These are phyloP conservation scores for Ostrea edulis DNA, from an alignment of 1,140 invertebrate genomes.

Conservation along the genomic window DNA sequence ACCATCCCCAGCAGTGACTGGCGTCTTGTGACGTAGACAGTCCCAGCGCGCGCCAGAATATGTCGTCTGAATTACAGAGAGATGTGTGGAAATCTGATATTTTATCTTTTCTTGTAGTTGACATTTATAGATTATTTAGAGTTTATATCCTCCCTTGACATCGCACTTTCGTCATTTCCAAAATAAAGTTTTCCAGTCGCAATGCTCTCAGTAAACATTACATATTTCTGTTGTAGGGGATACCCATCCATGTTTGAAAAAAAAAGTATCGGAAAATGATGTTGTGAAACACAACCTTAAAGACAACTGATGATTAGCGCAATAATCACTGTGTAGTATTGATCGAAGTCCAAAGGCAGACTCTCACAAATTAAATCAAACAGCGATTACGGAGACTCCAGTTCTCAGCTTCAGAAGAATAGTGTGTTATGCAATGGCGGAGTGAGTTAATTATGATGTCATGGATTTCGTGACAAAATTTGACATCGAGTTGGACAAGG, in stretches of 20 bases:
- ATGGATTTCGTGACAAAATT: slow-evolving; percentile 91
- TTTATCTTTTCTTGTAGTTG: slow-evolving; percentile 26
- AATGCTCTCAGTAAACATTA: background rate
- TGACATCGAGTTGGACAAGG: slow-evolving; percentile 88
- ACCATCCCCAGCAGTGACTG: background rate
- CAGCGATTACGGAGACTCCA: background rate
- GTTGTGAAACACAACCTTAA: background rate
- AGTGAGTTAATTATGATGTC: background rate
- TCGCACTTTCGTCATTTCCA: background rate
- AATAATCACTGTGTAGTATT: slow-evolving; percentile 28
- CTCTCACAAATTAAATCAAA: slow-evolving; percentile 11
- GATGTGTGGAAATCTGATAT: slow-evolving; percentile 20
- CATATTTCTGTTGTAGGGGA: background rate
- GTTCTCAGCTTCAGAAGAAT: background rate
- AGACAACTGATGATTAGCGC: slow-evolving; percentile 2
- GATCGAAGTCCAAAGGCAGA: slow-evolving; percentile 7
- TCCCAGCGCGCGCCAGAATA: background rate
- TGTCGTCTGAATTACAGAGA: slow-evolving; percentile 5
- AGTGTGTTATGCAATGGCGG: background rate
- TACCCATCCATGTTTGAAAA: background rate
- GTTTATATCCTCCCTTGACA: background rate
- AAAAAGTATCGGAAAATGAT: background rate
- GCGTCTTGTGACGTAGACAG: background rate
- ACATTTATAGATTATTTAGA: slow-evolving; percentile 31
- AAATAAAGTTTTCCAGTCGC: background rate